phyloP scores from a whole-genome alignment of 2,113 vertebrate species.

The Oncorhynchus kisutch region DNA sequence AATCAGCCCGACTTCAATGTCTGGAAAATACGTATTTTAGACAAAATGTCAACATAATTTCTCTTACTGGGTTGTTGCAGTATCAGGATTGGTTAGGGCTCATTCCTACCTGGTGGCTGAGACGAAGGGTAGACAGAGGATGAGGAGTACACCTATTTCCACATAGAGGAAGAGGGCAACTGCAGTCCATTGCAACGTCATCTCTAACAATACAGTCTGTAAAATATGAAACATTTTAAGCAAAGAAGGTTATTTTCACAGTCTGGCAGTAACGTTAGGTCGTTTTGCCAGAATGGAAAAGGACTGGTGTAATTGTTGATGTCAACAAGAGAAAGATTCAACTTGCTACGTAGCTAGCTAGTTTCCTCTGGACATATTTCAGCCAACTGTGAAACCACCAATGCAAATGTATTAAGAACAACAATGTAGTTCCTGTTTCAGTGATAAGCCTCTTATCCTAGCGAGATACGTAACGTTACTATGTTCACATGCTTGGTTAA shows the following conservation, averaged over 20 bases:
- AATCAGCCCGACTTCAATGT: too few relatives aligned
- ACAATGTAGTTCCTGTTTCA: not conserved
- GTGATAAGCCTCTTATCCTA: not conserved
- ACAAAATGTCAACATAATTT: too few relatives aligned
- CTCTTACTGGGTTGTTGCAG: not conserved
- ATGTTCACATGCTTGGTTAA: not conserved
- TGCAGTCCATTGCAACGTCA: slow-evolving; percentile 91
- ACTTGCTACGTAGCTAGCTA: not conserved
- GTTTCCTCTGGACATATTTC: not conserved
- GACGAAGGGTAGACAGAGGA: slow-evolving; percentile 90
- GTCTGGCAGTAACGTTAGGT: not conserved
- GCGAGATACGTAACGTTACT: not conserved
- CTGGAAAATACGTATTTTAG: too few relatives aligned
- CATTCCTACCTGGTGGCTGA: slow-evolving; percentile 80
- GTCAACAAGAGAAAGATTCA: not conserved
- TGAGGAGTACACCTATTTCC: slow-evolving; percentile 81
- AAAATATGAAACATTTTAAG: not conserved
- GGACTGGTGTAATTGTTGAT: not conserved
- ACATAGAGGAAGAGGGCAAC: slow-evolving; percentile 86
- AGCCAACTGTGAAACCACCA: too few relatives aligned
- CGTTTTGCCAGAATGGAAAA: not conserved
- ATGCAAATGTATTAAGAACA: not conserved
- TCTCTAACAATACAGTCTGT: slow-evolving; percentile 38
- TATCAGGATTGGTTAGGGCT: not conserved
- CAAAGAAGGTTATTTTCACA: not conserved